These are phyloP conservation scores for Amblyornis subalaris DNA, from an alignment of 2,113 vertebrate genomes.

Conservation along the genomic window DNA sequence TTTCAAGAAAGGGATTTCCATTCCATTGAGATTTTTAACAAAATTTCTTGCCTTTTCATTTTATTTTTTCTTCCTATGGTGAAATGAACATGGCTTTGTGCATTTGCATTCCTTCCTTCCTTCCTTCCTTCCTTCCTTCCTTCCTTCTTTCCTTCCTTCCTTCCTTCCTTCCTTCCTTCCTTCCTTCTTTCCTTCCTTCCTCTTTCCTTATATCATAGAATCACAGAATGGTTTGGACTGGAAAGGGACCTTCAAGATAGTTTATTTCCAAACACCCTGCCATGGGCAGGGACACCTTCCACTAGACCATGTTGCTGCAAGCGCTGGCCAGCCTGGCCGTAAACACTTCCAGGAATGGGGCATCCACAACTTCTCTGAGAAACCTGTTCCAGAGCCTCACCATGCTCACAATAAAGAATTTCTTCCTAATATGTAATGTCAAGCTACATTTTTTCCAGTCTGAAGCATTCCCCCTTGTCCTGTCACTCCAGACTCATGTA, in stretches of 20 bases:
- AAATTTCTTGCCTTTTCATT: accelerated
- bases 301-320: not conserved
- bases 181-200: not conserved
- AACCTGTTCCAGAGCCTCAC: not conserved
- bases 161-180: not conserved
- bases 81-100: not conserved
- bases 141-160: not conserved
- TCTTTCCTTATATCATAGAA: not conserved
- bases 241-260: not conserved
- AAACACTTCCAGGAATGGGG: not conserved
- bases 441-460: not conserved
- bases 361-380: not conserved
- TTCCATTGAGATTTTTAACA: not conserved
- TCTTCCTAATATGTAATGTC: not conserved
- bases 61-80: not conserved
- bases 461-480: not conserved
- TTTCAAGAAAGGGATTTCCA: not conserved
- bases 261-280: not conserved
- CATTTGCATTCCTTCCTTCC: not conserved
- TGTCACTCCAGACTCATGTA: not conserved
- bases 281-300: not conserved
- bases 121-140: not conserved
- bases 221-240: not conserved
- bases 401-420: not conserved
- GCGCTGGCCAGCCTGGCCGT: not conserved